These are phyloP conservation scores for Neofelis nebulosa DNA, from an alignment of 2,113 vertebrate species.

Conservation along the genomic window DNA sequence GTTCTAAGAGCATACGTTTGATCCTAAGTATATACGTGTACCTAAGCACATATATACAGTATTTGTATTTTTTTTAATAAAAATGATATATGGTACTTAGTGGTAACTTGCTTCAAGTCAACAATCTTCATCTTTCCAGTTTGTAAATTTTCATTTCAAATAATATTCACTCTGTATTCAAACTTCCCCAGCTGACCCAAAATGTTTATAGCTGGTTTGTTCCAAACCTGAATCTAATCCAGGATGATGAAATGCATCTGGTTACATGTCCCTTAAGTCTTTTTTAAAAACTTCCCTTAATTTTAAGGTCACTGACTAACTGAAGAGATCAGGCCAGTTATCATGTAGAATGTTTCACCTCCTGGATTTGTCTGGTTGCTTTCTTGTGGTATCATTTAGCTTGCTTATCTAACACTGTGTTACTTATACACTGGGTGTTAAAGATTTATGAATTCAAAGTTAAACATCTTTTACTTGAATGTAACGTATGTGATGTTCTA, in stretches of 20 bases:
- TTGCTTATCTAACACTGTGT: background rate
- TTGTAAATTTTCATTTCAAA: conserved; percentile 26
- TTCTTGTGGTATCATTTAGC: background rate
- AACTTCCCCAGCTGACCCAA: background rate
- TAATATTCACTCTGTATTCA: background rate
- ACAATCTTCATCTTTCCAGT: background rate
- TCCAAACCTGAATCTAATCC: background rate
- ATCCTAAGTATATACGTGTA: background rate
- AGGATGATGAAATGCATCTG: background rate
- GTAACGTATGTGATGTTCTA: background rate
- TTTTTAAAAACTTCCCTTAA: background rate
- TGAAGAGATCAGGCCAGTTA: background rate
- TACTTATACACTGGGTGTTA: background rate
- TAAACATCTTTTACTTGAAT: background rate
- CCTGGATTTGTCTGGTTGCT: background rate
- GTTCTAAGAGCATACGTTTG: background rate
- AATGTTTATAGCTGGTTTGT: background rate
- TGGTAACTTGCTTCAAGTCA: background rate
- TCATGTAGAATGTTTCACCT: background rate
- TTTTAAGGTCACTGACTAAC: background rate
- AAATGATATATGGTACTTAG: conserved; percentile 32
- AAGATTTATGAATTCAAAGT: background rate
- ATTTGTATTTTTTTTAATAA: conserved; percentile 27
- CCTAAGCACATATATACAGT: background rate
- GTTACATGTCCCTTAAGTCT: background rate